Evolutionary conservation across 2,797 vertebrate genomes (phyloP).

Genomic region (Pseudomugil gertrudae): DNA sequence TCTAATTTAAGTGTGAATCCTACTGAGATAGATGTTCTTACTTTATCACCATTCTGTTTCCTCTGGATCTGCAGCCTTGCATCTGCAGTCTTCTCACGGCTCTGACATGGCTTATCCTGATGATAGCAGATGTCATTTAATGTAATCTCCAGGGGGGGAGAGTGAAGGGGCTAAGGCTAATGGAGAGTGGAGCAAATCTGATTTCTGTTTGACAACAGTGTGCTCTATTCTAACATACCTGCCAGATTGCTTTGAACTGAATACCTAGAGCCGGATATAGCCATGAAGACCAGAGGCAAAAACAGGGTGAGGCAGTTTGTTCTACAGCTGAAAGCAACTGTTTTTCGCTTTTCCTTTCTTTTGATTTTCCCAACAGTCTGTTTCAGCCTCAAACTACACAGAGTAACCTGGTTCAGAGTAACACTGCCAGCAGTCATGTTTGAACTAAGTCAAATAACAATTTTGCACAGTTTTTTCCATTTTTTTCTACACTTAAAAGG

Average conservation of each 20-base stretch:
- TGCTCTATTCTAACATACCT: constrained; percentile 64
- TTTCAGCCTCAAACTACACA: constrained; percentile 19
- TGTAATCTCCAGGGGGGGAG: constrained; percentile 67
- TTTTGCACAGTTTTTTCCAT: neutral
- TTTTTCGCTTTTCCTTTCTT: neutral
- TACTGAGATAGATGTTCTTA: constrained; percentile 43
- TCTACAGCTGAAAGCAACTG: constrained; percentile 25
- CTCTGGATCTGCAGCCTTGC: constrained; percentile 43
- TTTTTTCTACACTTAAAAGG: constrained; percentile 1
- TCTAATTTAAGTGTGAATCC: constrained; percentile 61
- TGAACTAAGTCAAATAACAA: constrained; percentile 9
- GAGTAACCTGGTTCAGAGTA: constrained; percentile 2
- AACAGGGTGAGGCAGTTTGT: constrained; percentile 34
- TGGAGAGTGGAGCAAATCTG: constrained; percentile 75
- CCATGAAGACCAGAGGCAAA: constrained; percentile 26
- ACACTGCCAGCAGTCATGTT: constrained; percentile 18
- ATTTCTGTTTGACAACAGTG: constrained; percentile 77
- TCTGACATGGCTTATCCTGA: constrained; percentile 73
- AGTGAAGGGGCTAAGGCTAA: constrained; percentile 69
- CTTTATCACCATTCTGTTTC: constrained; percentile 44
- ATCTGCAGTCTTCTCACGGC: constrained; percentile 67
- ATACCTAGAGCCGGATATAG: constrained; percentile 32
- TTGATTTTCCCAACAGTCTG: constrained; percentile 2
- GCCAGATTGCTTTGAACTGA: constrained; percentile 64
- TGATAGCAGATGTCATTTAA: constrained; percentile 82